Percentiles rank a stretch among this genome's conserved stretches.
phyloP scores from a whole-genome alignment of 2,113 vertebrate genomes.

The Thalassoma bifasciatum region DNA sequence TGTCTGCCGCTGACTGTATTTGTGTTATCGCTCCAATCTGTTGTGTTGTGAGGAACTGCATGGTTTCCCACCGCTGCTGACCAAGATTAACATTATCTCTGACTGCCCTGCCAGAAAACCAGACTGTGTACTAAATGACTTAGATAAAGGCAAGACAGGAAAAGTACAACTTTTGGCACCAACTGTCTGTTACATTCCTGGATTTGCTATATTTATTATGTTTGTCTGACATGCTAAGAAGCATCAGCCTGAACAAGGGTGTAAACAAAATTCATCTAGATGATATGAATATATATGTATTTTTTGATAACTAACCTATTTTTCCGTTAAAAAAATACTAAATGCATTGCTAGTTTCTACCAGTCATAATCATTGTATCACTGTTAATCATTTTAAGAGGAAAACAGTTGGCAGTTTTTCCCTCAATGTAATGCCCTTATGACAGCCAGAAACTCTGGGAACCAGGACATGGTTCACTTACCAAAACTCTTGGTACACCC shows the following conservation, averaged over 20 bases:
- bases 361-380: not conserved
- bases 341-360: too few species aligned
- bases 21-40: slow-evolving; percentile 73
- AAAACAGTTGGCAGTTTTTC: not conserved
- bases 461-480: too few species aligned
- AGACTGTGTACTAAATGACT: slow-evolving; percentile 79
- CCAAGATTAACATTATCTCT: slow-evolving; percentile 85
- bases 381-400: too few species aligned
- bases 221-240: slow-evolving; percentile 27
- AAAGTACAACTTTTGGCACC: slow-evolving; percentile 69
- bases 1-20: slow-evolving; percentile 73
- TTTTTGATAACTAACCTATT: slow-evolving; percentile 2
- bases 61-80: slow-evolving; percentile 74
- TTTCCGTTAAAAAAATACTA: not conserved
- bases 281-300: not conserved
- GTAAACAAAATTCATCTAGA: slow-evolving; percentile 15
- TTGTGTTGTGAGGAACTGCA: slow-evolving; percentile 73
- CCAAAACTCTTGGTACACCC: too few species aligned
- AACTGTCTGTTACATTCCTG: slow-evolving; percentile 60
- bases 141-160: slow-evolving; percentile 71
- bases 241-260: slow-evolving; percentile 16
- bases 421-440: not conserved
- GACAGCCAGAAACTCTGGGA: too few species aligned
- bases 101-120: slow-evolving; percentile 77
- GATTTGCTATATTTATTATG: slow-evolving; percentile 57